Conservation (phyloP, 2,113 vertebrate genomes). For the Himantopus leucocephalus region DNA sequence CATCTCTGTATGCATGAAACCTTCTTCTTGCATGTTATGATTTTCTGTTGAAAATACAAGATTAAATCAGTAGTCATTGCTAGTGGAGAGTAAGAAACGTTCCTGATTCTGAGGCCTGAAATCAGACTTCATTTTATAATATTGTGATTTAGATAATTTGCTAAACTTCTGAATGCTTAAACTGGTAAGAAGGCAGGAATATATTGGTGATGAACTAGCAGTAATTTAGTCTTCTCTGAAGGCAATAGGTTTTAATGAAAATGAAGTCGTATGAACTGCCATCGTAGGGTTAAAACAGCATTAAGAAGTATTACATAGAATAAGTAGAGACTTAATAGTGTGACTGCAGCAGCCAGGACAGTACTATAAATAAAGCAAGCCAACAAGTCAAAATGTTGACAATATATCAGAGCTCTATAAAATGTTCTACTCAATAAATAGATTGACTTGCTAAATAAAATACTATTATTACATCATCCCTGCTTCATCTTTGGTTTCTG, state of each 20-base stretch:
- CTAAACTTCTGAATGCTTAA: background rate
- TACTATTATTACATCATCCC: conserved; percentile 20
- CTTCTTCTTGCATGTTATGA: background rate
- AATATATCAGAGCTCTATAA: background rate
- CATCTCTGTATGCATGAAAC: background rate
- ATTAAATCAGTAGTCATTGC: background rate
- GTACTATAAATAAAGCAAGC: background rate
- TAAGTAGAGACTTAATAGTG: background rate
- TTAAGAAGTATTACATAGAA: background rate
- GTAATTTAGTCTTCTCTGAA: background rate
- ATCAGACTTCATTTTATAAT: background rate
- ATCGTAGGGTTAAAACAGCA: background rate
- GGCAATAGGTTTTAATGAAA: background rate
- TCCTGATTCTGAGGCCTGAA: background rate
- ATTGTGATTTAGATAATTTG: background rate
- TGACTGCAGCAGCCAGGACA: background rate
- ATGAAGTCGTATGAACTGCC: background rate
- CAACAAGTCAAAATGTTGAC: background rate
- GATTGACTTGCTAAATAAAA: conserved; percentile 43
- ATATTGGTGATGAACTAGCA: background rate
- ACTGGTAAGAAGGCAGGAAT: background rate
- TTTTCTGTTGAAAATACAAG: background rate
- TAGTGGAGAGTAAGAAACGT: background rate
- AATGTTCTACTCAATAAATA: conserved; percentile 37
- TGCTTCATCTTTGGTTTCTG: background rate